phyloP scores from a whole-genome alignment of 1,140 invertebrate genomes.

The Tetragonula clypearis region DNA sequence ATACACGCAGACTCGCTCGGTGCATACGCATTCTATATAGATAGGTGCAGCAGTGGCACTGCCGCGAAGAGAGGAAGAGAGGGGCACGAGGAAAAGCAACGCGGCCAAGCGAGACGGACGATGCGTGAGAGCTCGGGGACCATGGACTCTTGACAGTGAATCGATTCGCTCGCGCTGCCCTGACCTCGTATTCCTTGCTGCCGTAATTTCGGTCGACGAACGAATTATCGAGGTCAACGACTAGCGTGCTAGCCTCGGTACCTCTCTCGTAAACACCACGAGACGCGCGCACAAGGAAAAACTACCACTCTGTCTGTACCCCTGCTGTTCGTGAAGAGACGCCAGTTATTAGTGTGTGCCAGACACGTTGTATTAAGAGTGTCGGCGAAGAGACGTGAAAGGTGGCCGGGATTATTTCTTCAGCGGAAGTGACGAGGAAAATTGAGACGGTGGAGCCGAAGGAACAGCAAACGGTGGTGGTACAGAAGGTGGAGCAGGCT shows the following conservation, averaged over 20 bases:
- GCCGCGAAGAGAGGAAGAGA: constrained; percentile 18
- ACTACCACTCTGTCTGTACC: background rate
- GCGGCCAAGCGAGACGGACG: constrained; percentile 25
- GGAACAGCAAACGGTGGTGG: constrained; percentile 39
- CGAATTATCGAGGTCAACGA: constrained; percentile 55
- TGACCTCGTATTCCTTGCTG: constrained; percentile 47
- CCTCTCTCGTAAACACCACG: constrained; percentile 17
- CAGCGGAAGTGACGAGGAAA: constrained; percentile 19
- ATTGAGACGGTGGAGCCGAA: constrained; percentile 38
- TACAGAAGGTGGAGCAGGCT: constrained; percentile 43
- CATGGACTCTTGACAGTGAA: constrained; percentile 58
- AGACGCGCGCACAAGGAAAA: background rate
- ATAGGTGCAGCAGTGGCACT: background rate
- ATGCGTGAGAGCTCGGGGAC: constrained; percentile 45
- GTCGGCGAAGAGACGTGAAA: background rate
- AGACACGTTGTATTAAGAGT: background rate
- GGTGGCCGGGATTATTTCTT: background rate
- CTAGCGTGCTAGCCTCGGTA: constrained; percentile 26
- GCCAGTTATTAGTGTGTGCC: too few species aligned
- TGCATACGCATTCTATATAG: background rate
- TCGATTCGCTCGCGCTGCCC: constrained; percentile 41
- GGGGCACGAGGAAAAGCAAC: constrained; percentile 31
- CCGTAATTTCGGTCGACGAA: constrained; percentile 54
- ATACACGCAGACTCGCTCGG: too few species aligned
- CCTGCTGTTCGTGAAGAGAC: too few species aligned